Base-by-base conservation (phyloP, 1,140 invertebrate genomes). In the Rhysida immarginata region DNA sequence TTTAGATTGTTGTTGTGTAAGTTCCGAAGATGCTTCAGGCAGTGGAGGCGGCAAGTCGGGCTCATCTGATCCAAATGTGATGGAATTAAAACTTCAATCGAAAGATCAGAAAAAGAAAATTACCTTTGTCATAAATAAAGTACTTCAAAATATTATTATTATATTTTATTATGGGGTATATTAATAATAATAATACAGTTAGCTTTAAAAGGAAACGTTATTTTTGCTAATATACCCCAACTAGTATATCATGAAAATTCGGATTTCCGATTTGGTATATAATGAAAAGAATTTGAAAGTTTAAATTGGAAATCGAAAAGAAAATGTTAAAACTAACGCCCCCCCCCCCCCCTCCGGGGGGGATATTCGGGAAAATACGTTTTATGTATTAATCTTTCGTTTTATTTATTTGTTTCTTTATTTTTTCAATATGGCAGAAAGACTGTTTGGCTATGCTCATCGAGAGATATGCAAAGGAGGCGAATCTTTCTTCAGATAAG, bases 381-480 rank as follows among this genome's bases (percentile, higher is more conserved):
- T 5, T 35, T 35, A 35, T 35, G 29, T 35, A 35, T 35, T 35
- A 16, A 8, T 35, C 29, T 8, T 35, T 35, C 29, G 16, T 35
- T 8, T 35, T 16, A 8, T 35, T 35, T 16, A 35, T 35, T 35
- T 8, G 5, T 8, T 35, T 35, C 5, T 5, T 16, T 35, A 5
- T 35, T 35, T 35, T 35, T 35, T 35, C 5, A 35, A 35, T 35
- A 35, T 8, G 5, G 5, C 5, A 16, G 29, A 35, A 35, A 5
- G 5, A 8, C 29, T 35, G 16, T 35, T 16, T 35, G 16, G 5
- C 16, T 35, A 8, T 35, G 29, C 5, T 8, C 29, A 35, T 35
- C 29, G 23, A 59, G 25, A 58, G 58, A 42, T 67, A 65, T 56
- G 62, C 65, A 13, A 46, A 63, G 21, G 23, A 58, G n/a, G 35